phyloP scores from a whole-genome alignment of 2,888 invertebrate genomes.

The Nebria brevicollis region DNA sequence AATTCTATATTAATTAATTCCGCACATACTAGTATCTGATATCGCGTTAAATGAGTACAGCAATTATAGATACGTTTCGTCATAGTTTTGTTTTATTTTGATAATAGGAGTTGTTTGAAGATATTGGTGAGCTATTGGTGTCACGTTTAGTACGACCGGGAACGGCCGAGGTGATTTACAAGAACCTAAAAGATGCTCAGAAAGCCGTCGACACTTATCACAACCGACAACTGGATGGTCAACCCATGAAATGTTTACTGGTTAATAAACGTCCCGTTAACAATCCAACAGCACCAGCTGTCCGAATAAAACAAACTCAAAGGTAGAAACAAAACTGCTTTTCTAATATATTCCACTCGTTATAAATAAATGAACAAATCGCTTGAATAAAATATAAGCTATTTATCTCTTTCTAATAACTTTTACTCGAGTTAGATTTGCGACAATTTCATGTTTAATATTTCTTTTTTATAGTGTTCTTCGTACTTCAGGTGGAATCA shows the following conservation, averaged over 20 bases:
- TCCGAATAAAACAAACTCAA: slow-evolving; percentile 54
- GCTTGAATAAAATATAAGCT: too few species aligned
- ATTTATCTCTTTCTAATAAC: too few species aligned
- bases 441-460: neutral
- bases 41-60: neutral
- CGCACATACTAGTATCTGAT: neutral
- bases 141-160: slow-evolving; percentile 88
- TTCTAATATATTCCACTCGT: neutral
- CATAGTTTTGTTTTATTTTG: slow-evolving; percentile 48
- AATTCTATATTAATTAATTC: neutral
- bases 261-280: slow-evolving; percentile 79
- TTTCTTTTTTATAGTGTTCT: slow-evolving; percentile 49
- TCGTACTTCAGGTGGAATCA: slow-evolving; percentile 41
- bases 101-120: slow-evolving; percentile 88
- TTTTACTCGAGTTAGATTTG: too few species aligned
- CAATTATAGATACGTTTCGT: slow-evolving; percentile 3
- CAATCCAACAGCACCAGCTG: slow-evolving; percentile 67
- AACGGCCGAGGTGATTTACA: slow-evolving; percentile 91
- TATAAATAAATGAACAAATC: neutral
- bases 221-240: slow-evolving; percentile 91
- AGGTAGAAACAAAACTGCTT: slow-evolving; percentile 17
- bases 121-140: slow-evolving; percentile 86
- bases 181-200: slow-evolving; percentile 84
- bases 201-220: slow-evolving; percentile 93
- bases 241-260: slow-evolving; percentile 90